Percentiles rank a stretch among this genome's conserved stretches.
phyloP scores from a whole-genome alignment of 2,888 invertebrate genomes.

The Mystacides longicornis region DNA sequence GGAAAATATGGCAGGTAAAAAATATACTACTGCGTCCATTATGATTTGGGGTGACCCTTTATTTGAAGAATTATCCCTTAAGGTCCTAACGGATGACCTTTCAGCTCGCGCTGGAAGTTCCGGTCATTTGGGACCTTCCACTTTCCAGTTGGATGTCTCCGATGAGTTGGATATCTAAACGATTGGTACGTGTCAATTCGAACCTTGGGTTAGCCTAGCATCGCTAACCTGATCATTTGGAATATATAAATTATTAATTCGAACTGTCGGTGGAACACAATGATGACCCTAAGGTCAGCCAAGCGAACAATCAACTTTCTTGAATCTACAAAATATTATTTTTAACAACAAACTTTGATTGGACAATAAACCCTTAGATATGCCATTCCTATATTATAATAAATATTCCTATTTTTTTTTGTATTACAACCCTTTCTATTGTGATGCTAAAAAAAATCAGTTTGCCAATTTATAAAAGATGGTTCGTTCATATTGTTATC shows the following conservation, averaged over 20 bases:
- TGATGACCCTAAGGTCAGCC: conserved; percentile 13
- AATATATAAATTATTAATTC: conserved; percentile 16
- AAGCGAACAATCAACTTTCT: conserved; percentile 9
- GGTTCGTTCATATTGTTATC: conserved; percentile 12
- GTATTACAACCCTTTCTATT: conserved; percentile 1
- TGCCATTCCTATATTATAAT: no score
- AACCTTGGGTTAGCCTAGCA: no score
- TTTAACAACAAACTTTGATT: no score
- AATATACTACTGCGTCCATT: conserved; percentile 5
- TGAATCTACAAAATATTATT: no score
- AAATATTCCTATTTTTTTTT: conserved; percentile 8
- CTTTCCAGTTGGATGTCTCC: no score
- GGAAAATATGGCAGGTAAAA: conserved; percentile 9
- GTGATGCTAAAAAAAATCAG: conserved; percentile 16
- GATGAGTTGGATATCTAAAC: conserved; percentile 4
- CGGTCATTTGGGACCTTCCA: conserved; percentile 1
- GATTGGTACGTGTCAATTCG: conserved; percentile 17
- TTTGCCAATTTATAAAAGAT: conserved; percentile 17
- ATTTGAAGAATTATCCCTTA: conserved; percentile 6
- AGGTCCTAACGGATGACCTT: conserved; percentile 11
- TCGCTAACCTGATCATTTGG: no score
- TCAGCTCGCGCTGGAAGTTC: conserved; percentile 15
- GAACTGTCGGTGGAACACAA: neutral
- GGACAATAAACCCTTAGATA: no score
- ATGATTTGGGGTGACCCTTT: conserved; percentile 8